Base-by-base conservation (phyloP, 1,140 invertebrate genomes). In the Brachionus koreanus region DNA sequence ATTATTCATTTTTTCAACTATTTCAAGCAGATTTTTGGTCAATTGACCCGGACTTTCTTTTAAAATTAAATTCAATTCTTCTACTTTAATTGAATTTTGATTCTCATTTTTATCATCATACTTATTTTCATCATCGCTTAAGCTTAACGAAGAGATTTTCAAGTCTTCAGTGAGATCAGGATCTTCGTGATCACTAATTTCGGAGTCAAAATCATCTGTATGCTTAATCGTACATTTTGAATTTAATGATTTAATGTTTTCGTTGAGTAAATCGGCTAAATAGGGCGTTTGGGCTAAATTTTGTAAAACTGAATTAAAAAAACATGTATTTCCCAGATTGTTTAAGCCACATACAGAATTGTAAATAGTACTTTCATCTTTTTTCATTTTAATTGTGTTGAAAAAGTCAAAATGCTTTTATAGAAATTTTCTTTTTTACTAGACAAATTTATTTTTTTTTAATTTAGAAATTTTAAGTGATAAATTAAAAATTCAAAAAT, bases 311-410 rank as follows among this genome's bases (percentile, higher is more conserved):
- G 95, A 93, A 90, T 98, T 98, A 85, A 97, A 96, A 89, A 96
- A 98, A 87, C 96, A 98, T 1, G 95, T 97, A 86, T 97, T 97
- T 81, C 96, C 95, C 87, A 97, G 89, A 91, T 98, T 97, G 84
- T 84, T 87, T 23, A 89, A 83, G 35, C 87, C 87, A 79, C 76
- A 79, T 19, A 79, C 49, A 29, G 9, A 46, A n/a, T 74, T 74
- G 19, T 16, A 39, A 69, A 35, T 67, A 10, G 63, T n/a, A 33
- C 29, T 67, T 3, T 37, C 33, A 16, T 69, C 35, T 35, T 39
- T 33, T 2, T 19, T 69, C 37, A 37, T 19, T 16, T 69, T 39
- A 9, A 1, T 19, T 16, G n/a, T 16, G 7, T 9, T 37, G n/a
- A 9, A 29, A 23, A 23, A 33, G 16, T 69, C 65, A n/a, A 69